Conservation (phyloP, 2,888 invertebrate species). For the Sturmia bella region DNA sequence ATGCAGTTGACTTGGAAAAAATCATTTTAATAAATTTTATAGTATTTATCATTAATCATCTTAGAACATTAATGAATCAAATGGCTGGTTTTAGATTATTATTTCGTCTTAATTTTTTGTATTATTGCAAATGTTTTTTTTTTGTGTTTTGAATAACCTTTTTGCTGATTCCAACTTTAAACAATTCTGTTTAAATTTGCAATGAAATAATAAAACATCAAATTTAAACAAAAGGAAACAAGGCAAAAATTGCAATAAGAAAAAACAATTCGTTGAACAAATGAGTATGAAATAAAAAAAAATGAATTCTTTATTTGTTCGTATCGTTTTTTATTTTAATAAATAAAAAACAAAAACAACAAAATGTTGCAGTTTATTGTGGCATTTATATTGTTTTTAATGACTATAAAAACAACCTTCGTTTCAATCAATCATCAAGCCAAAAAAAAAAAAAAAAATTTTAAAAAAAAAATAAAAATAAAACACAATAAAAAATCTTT, state of each 20-base stretch:
- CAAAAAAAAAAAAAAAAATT: slow-evolving; percentile 6
- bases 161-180: slow-evolving; percentile 13
- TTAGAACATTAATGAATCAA: slow-evolving; percentile 21
- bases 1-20: slow-evolving; percentile 17
- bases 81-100: slow-evolving; percentile 34
- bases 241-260: slow-evolving; percentile 6
- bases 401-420: slow-evolving; percentile 30
- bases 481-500: slow-evolving; percentile 25
- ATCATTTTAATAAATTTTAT: slow-evolving; percentile 28
- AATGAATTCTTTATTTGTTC: not conserved
- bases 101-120: slow-evolving; percentile 24
- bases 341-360: slow-evolving; percentile 14
- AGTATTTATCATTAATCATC: slow-evolving; percentile 38
- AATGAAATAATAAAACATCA: slow-evolving; percentile 29
- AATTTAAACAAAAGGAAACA: slow-evolving; percentile 23
- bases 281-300: no score
- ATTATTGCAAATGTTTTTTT: slow-evolving; percentile 17
- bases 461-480: not conserved
- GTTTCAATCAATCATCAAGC: slow-evolving; percentile 55
- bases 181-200: slow-evolving; percentile 31
- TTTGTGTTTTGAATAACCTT: slow-evolving; percentile 1
- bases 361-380: slow-evolving; percentile 52
- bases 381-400: slow-evolving; percentile 53
- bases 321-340: slow-evolving; percentile 10
- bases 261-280: not conserved